Evolutionary conservation across 2,113 vertebrate species (phyloP), one percentile per base, ranked within the genome.

Genomic region (Upupa epops): DNA sequence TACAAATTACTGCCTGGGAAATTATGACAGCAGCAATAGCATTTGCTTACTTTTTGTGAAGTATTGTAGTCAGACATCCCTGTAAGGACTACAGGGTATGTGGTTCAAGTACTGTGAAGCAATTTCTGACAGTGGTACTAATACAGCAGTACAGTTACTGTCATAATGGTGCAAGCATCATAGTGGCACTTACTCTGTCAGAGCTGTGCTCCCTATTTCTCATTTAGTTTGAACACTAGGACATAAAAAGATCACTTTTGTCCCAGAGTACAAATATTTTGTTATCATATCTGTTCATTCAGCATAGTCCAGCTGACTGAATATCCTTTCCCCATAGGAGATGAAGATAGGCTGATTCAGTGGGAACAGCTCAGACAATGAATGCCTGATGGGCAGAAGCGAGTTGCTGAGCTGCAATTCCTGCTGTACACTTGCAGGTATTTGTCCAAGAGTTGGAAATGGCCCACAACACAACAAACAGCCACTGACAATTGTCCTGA

Each of bases 51-150:
- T 73, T 4, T 42, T 72, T 26, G 5, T 24, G 54, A 31, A 55
- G 5, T 2, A 9, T 42, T 20, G 6, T 36, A 29, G n/a, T 31
- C 54, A 72, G 26, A 59, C 6, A 40, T 3, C 4, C 19, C 15
- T 5, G 31, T 0, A 0, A 14, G 19, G 34, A 58, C 31, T 45
- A 7, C 5, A 58, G 20, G 18, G 2, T 51, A 17, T 55, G 24
- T 18, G 11, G 6, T 49, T 74, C 59, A 66, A 51, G 8, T 10
- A 49, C 8, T 65, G 13, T 29, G 12, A 40, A 32, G 24, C 79
- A 29, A 34, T 6, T 17, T 60, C n/a, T n/a, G n/a, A n/a, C n/a
- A n/a, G 22, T 28, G 13, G 28, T 29, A 52, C 17, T 19, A 58
- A 19, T 15, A 22, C 4, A 14, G 11, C 15, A 32, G 26, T 21